Percentiles rank a stretch among this genome's conserved stretches.
Evolutionary conservation across 2,888 invertebrate genomes (phyloP).

Genomic region (Calliscelio sp.): DNA sequence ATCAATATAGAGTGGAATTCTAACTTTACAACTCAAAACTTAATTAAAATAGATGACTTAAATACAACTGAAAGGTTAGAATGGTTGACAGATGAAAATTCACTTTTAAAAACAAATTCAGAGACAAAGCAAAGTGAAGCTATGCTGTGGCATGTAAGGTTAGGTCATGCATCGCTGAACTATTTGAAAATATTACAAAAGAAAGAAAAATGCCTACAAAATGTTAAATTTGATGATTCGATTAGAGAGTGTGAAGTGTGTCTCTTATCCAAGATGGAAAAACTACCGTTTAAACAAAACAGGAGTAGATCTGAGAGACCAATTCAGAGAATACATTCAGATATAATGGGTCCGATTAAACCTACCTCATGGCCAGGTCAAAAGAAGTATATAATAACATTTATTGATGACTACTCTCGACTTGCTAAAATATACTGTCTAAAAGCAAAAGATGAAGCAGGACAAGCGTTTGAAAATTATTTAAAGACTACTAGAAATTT

Average conservation of each 20-base stretch:
- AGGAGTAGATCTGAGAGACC: neutral
- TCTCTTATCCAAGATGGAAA: conserved; percentile 67
- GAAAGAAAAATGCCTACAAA: conserved; percentile 59
- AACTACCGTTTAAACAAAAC: conserved; percentile 58
- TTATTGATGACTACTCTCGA: too few species aligned
- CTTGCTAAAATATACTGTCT: too few species aligned
- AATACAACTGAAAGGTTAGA: conserved; percentile 9
- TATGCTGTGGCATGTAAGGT: conserved; percentile 57
- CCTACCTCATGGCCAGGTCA: neutral
- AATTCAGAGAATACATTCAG: conserved; percentile 7
- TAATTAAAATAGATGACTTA: conserved; percentile 46
- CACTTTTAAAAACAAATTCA: conserved; percentile 3
- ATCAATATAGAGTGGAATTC: neutral
- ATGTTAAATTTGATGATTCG: conserved; percentile 74
- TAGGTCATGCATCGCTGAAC: conserved; percentile 71
- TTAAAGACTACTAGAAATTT: too few species aligned
- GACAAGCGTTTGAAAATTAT: too few species aligned
- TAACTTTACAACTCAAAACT: conserved; percentile 13
- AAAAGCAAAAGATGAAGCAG: too few species aligned
- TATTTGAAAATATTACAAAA: conserved; percentile 74
- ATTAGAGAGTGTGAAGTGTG: conserved; percentile 74
- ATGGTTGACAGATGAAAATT: conserved; percentile 20
- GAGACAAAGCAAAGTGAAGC: conserved; percentile 42
- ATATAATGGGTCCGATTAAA: neutral
- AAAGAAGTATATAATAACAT: too few species aligned